Percentiles rank a stretch among this genome's conserved stretches.
phyloP scores from a whole-genome alignment of 2,888 invertebrate species.

The Drosophila pseudotalamancana region DNA sequence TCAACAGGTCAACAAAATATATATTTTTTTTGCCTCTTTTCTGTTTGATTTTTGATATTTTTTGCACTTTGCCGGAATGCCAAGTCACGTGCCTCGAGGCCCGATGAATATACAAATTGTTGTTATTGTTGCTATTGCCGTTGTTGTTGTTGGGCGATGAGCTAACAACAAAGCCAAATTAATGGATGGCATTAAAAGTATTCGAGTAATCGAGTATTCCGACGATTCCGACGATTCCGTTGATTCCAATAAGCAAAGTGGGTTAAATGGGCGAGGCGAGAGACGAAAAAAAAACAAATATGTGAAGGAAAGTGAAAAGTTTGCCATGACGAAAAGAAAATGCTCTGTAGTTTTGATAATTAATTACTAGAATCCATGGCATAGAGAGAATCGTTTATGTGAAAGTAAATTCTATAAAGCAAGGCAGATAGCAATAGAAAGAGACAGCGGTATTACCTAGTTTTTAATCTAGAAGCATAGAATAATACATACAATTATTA shows the following conservation, averaged over 20 bases:
- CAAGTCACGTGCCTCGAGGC: constrained; percentile 69
- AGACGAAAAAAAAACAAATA: not conserved
- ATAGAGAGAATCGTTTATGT: too few relatives aligned
- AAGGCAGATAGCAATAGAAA: too few relatives aligned
- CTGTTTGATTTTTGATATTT: constrained; percentile 18
- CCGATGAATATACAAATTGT: constrained; percentile 27
- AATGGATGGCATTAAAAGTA: constrained; percentile 47
- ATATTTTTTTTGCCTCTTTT: constrained; percentile 8
- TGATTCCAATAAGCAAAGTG: constrained; percentile 51
- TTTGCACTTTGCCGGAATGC: constrained; percentile 47
- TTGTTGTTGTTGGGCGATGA: constrained; percentile 41
- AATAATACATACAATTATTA: too few relatives aligned
- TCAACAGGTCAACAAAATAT: constrained; percentile 47
- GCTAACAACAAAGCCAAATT: constrained; percentile 55
- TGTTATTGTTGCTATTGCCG: constrained; percentile 14
- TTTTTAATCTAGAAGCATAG: too few relatives aligned
- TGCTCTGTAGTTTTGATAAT: constrained; percentile 24
- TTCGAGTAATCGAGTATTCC: constrained; percentile 41
- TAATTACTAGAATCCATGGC: too few relatives aligned
- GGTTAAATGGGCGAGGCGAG: constrained; percentile 48
- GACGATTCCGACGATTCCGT: constrained; percentile 43
- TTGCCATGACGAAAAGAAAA: not conserved
- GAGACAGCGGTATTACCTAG: too few relatives aligned
- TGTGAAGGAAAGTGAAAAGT: constrained; percentile 1
- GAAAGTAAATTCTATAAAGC: too few relatives aligned